phyloP scores from a whole-genome alignment of 1,140 invertebrate genomes.

The Conopomorpha cramerella region DNA sequence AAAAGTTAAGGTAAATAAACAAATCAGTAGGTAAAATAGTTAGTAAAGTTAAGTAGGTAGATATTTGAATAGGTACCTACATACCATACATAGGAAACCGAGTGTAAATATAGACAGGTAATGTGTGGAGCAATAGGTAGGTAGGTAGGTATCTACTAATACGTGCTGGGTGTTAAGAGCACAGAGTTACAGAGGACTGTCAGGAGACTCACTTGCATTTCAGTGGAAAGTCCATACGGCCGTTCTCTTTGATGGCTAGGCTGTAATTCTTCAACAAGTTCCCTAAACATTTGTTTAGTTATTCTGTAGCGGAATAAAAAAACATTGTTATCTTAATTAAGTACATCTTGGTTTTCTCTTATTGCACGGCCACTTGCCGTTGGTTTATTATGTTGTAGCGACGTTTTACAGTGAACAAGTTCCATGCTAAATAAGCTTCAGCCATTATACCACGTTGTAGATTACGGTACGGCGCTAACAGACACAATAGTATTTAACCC shows the following conservation, averaged over 20 bases:
- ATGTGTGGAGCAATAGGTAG: no score
- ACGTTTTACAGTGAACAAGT: neutral
- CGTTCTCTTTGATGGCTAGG: neutral
- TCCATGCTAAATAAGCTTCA: neutral
- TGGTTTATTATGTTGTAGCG: neutral
- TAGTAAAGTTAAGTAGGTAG: no score
- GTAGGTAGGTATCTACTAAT: no score
- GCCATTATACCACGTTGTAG: neutral
- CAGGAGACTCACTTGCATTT: neutral
- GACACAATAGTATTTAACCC: no score
- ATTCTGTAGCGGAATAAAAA: neutral
- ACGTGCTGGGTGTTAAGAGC: no score
- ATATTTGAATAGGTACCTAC: no score
- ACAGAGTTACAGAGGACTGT: neutral
- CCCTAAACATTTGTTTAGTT: neutral
- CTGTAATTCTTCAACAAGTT: neutral
- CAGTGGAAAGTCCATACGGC: neutral
- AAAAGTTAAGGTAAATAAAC: no score
- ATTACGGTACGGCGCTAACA: no score
- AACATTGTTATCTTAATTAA: neutral
- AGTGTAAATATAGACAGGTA: neutral
- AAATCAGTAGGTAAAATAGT: neutral
- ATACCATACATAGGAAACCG: neutral
- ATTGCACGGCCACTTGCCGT: neutral
- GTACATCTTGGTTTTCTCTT: neutral